A percentile compares a stretch with the other conserved stretches of the same genome.
Evolutionary conservation across 2,113 vertebrate genomes (phyloP).

Genomic region (Poeciliopsis turrubarensis): DNA sequence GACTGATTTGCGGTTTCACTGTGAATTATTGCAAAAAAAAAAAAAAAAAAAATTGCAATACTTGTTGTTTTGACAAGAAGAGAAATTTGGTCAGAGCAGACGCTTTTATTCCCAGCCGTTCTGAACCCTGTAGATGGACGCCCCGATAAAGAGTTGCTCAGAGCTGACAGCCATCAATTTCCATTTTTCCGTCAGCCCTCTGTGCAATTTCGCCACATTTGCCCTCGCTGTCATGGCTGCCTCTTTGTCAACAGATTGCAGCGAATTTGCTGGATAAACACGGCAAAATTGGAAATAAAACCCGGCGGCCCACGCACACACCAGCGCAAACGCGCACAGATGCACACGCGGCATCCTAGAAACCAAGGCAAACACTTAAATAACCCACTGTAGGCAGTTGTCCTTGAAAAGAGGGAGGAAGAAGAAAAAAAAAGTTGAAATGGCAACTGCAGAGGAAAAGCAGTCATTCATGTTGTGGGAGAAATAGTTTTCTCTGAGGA

Average conservation of each 20-base stretch:
- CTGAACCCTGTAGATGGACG: conserved; percentile 24
- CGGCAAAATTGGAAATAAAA: conserved; percentile 72
- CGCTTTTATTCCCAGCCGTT: conserved; percentile 13
- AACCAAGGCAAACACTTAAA: conserved; percentile 58
- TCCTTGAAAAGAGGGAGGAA: conserved; percentile 44
- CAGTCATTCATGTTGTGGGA: conserved; percentile 25
- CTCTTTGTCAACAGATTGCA: conserved; percentile 73
- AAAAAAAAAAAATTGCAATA: background rate
- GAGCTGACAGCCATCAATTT: conserved; percentile 65
- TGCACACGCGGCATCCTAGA: conserved; percentile 44
- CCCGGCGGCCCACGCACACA: conserved; percentile 49
- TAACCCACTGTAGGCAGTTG: conserved; percentile 51
- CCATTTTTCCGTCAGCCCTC: conserved; percentile 48
- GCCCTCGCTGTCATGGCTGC: conserved; percentile 58
- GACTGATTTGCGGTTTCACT: background rate
- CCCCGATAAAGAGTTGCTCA: conserved; percentile 41
- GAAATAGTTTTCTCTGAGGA: conserved; percentile 25
- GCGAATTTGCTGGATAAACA: conserved; percentile 72
- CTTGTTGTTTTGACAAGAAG: conserved; percentile 25
- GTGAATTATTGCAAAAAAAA: background rate
- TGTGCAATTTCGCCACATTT: conserved; percentile 56
- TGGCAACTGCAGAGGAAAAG: conserved; percentile 25
- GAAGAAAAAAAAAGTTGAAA: background rate
- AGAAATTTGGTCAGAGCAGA: conserved; percentile 25
- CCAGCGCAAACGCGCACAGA: conserved; percentile 15